phyloP scores from a whole-genome alignment of 1,140 invertebrate genomes.

The Panagrolaimus sp. region DNA sequence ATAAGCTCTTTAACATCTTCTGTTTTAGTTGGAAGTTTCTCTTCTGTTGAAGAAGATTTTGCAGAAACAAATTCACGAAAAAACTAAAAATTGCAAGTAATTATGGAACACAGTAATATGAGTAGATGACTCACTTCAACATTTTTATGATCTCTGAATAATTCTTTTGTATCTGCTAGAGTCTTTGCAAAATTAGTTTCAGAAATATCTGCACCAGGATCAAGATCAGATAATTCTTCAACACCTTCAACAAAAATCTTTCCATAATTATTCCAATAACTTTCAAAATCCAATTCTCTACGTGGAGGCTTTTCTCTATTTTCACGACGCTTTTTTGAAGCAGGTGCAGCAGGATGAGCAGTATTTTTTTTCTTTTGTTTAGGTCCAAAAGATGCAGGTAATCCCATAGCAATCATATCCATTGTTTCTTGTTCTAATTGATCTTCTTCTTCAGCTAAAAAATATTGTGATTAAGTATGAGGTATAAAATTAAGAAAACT shows the following conservation, averaged over 20 bases:
- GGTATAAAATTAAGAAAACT: too few species aligned
- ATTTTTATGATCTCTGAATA: not conserved
- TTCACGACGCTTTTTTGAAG: not conserved
- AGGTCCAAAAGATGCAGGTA: conserved; percentile 12
- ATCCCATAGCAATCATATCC: conserved; percentile 22
- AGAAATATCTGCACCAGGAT: conserved; percentile 20
- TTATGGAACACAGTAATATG: not conserved
- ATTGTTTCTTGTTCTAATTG: not conserved
- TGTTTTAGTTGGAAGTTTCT: not conserved
- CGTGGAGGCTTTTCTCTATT: not conserved
- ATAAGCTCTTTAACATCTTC: not conserved
- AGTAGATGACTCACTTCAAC: not conserved
- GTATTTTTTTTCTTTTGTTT: not conserved
- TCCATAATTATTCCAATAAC: not conserved
- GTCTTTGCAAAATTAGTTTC: not conserved
- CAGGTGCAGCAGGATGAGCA: not conserved
- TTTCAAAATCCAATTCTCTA: conserved; percentile 19
- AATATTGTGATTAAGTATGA: too few species aligned
- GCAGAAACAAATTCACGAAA: not conserved
- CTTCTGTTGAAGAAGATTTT: not conserved
- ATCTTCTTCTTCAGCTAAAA: conserved; percentile 9
- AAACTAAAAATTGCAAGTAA: not conserved
- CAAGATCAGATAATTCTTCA: conserved; percentile 21
- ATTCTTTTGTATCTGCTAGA: not conserved
- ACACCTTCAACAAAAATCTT: not conserved